Evolutionary conservation across 2,113 vertebrate species (phyloP), one percentile per base, ranked within the genome.

Genomic region (Lamprologus callipterus): DNA sequence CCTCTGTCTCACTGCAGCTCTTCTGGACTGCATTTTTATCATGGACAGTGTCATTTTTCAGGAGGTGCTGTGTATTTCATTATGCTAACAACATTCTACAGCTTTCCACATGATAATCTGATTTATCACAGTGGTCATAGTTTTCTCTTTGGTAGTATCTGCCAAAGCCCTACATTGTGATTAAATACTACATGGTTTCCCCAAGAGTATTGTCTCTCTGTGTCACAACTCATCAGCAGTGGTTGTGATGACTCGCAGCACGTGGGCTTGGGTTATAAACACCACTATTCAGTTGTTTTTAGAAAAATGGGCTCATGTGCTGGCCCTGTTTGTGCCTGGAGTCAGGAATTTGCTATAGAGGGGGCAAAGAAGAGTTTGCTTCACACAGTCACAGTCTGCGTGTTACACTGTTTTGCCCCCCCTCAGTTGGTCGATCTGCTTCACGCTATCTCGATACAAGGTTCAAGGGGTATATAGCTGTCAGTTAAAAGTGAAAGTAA

Each of bases 21-120:
- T 2, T 79, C 42, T 55, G 40, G 79, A 63, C 37, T 83, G 23
- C 63, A 35, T 55, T 87, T 92, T 89, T 73, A 37, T 85, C 35
- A 49, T 49, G 73, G 58, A 85, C 84, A 54, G 81, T 70, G 17
- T 87, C 86, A 58, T 84, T 91, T 86, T 9, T 68, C 11, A 51
- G 79, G 90, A 87, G 49, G 37, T 14, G 35, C 58, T 40, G 51
- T 83, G 89, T 86, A 85, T 93, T 93, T 90, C 31, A 87, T 92
- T 87, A 81, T n/a, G 42, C 80, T 83, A 51, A 35, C 54, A 65
- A 42, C 65, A 33, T 73, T 51, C 21, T 58, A 26, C 23, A 7
- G 54, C 33, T 26, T 53, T 51, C 42, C 23, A 45, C 21, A 7
- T 23, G 82, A 80, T 91, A 87, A 84, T 86, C 35, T 91, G 86